A percentile compares a stretch with the other conserved stretches of the same genome.
These are phyloP conservation scores for Dicyrtomina minuta DNA, from an alignment of 2,888 invertebrate genomes.

Conservation along the genomic window DNA sequence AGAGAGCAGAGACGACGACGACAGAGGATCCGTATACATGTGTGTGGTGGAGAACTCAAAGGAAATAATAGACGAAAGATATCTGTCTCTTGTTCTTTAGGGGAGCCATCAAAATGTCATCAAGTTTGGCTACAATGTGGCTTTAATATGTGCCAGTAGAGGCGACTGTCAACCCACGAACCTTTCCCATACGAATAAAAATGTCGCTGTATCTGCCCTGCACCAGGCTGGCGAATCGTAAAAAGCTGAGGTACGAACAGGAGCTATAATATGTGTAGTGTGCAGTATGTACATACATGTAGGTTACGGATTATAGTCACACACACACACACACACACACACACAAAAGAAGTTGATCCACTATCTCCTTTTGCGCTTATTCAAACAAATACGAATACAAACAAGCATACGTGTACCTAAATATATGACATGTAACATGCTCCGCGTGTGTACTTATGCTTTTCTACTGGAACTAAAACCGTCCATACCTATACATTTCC, in stretches of 20 bases:
- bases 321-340: too few relatives aligned
- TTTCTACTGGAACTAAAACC: too few relatives aligned
- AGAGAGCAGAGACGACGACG: not conserved
- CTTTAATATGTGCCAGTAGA: constrained; percentile 31
- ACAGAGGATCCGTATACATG: not conserved
- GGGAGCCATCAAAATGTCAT: constrained; percentile 49
- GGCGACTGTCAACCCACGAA: not conserved
- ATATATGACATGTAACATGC: too few relatives aligned
- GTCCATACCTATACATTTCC: too few relatives aligned
- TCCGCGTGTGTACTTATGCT: too few relatives aligned
- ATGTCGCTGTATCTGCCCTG: not conserved
- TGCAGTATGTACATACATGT: not conserved
- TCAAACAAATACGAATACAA: too few relatives aligned
- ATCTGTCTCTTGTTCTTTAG: constrained; percentile 30
- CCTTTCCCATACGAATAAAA: not conserved
- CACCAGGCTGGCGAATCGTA: too few relatives aligned
- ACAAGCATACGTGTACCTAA: too few relatives aligned
- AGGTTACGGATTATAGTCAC: not conserved
- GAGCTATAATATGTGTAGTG: not conserved
- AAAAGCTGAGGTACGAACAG: too few relatives aligned
- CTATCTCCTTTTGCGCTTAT: not conserved
- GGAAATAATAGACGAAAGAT: constrained; percentile 29
- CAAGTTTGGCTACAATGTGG: constrained; percentile 38
- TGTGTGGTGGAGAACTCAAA: not conserved
- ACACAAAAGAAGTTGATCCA: not conserved